These are phyloP conservation scores for Lycia hirtaria DNA, from an alignment of 2,888 invertebrate genomes.

Conservation along the genomic window DNA sequence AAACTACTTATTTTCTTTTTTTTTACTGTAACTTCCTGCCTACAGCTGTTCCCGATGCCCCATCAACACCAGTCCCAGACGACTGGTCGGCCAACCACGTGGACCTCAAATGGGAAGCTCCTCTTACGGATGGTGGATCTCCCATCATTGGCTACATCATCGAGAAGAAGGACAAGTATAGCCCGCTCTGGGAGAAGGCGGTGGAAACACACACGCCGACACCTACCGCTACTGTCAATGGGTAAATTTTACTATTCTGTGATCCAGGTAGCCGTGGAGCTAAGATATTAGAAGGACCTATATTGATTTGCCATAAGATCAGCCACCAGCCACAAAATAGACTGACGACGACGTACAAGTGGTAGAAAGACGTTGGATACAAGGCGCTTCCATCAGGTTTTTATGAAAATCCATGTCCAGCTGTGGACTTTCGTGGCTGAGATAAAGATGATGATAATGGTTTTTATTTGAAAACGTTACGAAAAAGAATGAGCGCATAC, in stretches of 20 bases:
- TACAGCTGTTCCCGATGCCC: constrained; percentile 93
- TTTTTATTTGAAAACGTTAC: no score
- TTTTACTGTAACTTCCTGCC: background rate
- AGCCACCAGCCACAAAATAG: no score
- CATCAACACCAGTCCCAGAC: constrained; percentile 94
- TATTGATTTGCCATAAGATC: no score
- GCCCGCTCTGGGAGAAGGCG: constrained; percentile 97
- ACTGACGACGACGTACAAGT: no score
- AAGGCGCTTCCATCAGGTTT: no score
- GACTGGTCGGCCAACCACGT: constrained; percentile 98
- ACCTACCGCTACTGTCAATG: constrained; percentile 93
- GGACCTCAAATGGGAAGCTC: constrained; percentile 95
- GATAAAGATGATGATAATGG: no score
- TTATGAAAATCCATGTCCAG: no score
- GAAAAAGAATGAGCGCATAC: no score
- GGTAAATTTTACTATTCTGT: constrained; percentile 75
- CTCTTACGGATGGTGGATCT: constrained; percentile 95
- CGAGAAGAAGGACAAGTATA: constrained; percentile 96
- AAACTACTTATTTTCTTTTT: background rate
- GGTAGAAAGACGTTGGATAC: no score
- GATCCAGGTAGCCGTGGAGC: no score
- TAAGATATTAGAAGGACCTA: background rate
- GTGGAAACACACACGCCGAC: constrained; percentile 91
- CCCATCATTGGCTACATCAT: constrained; percentile 97
- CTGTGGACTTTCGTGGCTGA: no score